Conservation (phyloP, 2,797 vertebrate genomes). For the Pipistrellus pygmaeus region DNA sequence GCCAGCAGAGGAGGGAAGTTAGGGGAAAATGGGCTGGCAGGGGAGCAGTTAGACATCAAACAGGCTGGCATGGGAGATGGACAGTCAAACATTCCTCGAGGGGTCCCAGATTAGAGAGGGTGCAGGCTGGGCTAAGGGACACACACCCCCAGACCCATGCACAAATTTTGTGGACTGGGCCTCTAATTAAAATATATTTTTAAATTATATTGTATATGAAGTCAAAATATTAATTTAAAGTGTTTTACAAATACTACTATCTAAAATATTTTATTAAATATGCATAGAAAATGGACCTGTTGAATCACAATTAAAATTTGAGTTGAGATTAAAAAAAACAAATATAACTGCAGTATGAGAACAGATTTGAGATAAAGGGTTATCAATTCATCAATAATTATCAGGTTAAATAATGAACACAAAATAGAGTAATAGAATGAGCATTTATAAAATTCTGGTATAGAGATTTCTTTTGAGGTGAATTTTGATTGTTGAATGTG, state of each 20-base stretch:
- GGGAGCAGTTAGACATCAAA: too few relatives aligned
- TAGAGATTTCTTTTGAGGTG: neutral
- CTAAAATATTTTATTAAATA: constrained; percentile 29
- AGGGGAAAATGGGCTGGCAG: too few relatives aligned
- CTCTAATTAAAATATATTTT: too few relatives aligned
- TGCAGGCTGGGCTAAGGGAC: too few relatives aligned
- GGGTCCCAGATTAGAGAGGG: too few relatives aligned
- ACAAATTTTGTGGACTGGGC: too few relatives aligned
- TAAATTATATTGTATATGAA: neutral
- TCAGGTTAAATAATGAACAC: neutral
- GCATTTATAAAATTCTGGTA: neutral
- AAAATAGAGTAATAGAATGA: neutral
- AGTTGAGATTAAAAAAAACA: neutral
- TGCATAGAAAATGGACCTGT: neutral
- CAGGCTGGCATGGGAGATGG: too few relatives aligned
- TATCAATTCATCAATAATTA: neutral
- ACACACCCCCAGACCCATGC: too few relatives aligned
- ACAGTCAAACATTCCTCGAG: too few relatives aligned
- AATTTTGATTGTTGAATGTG: neutral
- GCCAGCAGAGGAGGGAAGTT: too few relatives aligned
- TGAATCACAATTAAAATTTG: neutral
- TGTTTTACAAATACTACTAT: neutral
- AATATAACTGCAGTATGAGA: neutral
- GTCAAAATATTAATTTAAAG: neutral
- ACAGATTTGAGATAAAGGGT: neutral